Conservation (phyloP, 2,888 invertebrate genomes). For the Chrysolina oricalcia region DNA sequence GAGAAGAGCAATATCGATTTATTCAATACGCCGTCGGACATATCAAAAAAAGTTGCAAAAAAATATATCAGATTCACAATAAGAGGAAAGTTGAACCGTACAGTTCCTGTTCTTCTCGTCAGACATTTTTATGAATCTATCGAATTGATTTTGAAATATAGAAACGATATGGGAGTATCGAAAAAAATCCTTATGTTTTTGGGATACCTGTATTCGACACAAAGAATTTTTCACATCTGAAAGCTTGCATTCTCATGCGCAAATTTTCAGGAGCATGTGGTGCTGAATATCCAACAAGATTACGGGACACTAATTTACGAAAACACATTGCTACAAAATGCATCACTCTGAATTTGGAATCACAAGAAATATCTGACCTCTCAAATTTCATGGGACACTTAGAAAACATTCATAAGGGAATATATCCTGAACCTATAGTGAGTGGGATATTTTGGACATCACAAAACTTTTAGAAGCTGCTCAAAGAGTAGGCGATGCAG, state of each 20-base stretch:
- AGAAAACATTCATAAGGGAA: conserved; percentile 20
- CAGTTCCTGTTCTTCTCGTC: conserved; percentile 28
- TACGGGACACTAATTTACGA: background rate
- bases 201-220: too few relatives aligned
- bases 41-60: too few relatives aligned
- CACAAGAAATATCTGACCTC: background rate
- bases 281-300: background rate
- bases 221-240: too few relatives aligned
- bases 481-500: conserved; percentile 4
- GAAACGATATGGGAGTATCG: background rate
- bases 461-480: conserved; percentile 16
- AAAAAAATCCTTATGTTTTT: too few relatives aligned
- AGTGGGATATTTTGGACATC: conserved; percentile 18
- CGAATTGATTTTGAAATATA: conserved; percentile 32
- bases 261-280: conserved; percentile 5
- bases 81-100: too few relatives aligned
- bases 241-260: background rate
- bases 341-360: background rate
- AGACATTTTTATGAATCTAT: conserved; percentile 31
- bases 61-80: too few relatives aligned
- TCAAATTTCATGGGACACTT: conserved; percentile 13
- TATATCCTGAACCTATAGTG: conserved; percentile 2
- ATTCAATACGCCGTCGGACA: conserved; percentile 17
- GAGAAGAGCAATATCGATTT: conserved; percentile 13
- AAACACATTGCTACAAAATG: conserved; percentile 16